phyloP scores from a whole-genome alignment of 2,888 invertebrate species.

The Tipula vernalis region DNA sequence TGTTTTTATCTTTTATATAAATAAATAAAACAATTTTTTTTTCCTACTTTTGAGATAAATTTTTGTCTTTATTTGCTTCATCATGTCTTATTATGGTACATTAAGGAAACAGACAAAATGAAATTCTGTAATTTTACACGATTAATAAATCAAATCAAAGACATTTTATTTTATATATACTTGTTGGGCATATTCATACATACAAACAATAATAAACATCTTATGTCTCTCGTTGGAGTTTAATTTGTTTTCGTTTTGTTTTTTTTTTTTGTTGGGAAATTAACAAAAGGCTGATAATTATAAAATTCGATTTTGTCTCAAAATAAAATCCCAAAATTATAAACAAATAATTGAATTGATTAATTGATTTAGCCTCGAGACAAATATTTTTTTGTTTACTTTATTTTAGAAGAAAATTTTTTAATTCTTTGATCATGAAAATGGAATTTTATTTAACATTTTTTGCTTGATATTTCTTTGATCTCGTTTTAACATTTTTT shows the following conservation, averaged over 20 bases:
- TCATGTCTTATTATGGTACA: slow-evolving; percentile 4
- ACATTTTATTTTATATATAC: neutral
- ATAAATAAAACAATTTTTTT: neutral
- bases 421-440: slow-evolving; percentile 4
- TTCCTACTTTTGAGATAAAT: neutral
- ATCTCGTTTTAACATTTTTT: neutral
- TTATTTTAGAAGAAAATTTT: neutral
- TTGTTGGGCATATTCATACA: neutral
- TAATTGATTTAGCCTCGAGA: neutral
- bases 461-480: neutral
- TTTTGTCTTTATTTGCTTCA: neutral
- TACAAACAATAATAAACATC: neutral
- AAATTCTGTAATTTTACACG: slow-evolving; percentile 4
- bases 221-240: neutral
- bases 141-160: neutral
- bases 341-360: neutral
- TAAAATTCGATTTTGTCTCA: neutral
- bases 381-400: neutral
- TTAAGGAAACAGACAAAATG: neutral
- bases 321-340: neutral
- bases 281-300: neutral
- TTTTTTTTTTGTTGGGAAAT: neutral
- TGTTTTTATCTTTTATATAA: neutral
- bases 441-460: neutral
- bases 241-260: too few species aligned